Evolutionary conservation across 2,888 invertebrate species (phyloP).

Genomic region (Dione juno): DNA sequence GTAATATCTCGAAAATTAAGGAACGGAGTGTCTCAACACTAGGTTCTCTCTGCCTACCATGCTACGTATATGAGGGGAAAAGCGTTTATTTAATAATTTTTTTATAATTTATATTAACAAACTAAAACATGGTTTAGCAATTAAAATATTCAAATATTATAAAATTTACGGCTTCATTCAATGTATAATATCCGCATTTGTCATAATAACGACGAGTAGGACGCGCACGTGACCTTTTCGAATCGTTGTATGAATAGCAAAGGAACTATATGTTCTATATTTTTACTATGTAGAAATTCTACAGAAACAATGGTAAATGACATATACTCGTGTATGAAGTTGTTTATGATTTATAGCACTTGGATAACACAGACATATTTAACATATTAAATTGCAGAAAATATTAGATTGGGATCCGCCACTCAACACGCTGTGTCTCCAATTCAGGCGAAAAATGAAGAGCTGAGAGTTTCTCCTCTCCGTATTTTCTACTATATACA

Average conservation of each 20-base stretch:
- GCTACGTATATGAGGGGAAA: too few species aligned
- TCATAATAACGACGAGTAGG: constrained; percentile 27
- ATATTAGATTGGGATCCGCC: too few species aligned
- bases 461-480: too few species aligned
- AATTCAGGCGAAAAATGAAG: too few species aligned
- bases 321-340: constrained; percentile 4
- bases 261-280: background rate
- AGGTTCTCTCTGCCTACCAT: too few species aligned
- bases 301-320: constrained; percentile 8
- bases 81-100: too few species aligned
- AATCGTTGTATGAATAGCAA: constrained; percentile 23
- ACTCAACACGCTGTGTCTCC: too few species aligned
- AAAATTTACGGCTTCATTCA: constrained; percentile 27
- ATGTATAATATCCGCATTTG: constrained; percentile 23
- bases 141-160: constrained; percentile 24
- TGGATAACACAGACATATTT: too few species aligned
- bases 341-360: background rate
- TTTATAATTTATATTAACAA: constrained; percentile 3
- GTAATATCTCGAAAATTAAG: too few species aligned
- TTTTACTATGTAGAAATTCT: constrained; percentile 1
- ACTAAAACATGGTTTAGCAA: constrained; percentile 8
- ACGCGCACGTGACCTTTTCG: constrained; percentile 23
- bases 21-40: too few species aligned
- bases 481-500: too few species aligned
- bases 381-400: too few species aligned